A percentile compares a stretch with the other conserved stretches of the same genome.
Conservation (phyloP, 2,797 vertebrate species). For the Carduelis carduelis region DNA sequence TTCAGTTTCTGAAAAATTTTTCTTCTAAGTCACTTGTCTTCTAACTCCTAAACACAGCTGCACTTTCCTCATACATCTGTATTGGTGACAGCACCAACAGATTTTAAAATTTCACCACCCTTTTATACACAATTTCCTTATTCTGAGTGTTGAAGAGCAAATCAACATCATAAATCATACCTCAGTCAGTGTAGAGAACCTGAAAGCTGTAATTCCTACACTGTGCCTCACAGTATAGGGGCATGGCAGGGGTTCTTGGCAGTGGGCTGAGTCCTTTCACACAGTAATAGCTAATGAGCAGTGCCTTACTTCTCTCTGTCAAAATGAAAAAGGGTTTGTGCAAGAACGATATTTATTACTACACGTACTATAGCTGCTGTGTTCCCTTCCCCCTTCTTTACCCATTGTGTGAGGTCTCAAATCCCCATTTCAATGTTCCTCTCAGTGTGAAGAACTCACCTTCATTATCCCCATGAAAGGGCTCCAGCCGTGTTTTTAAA, state of each 20-base stretch:
- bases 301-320: neutral
- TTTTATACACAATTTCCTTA: neutral
- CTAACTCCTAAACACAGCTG: neutral
- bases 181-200: neutral
- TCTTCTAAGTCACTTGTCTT: neutral
- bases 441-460: neutral
- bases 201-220: neutral
- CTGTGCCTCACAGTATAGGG: neutral
- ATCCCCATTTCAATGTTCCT: neutral
- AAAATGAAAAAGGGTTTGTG: neutral
- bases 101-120: neutral
- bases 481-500: neutral
- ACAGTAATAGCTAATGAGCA: neutral
- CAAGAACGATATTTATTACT: neutral
- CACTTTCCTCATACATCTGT: neutral
- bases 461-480: neutral
- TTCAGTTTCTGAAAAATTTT: neutral
- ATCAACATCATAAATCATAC: neutral
- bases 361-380: neutral
- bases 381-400: neutral
- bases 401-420: neutral
- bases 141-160: neutral
- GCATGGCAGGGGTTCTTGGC: neutral
- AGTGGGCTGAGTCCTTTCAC: neutral
- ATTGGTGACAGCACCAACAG: neutral